phyloP scores from a whole-genome alignment of 2,888 invertebrate genomes.

The Cremastinae sp. region DNA sequence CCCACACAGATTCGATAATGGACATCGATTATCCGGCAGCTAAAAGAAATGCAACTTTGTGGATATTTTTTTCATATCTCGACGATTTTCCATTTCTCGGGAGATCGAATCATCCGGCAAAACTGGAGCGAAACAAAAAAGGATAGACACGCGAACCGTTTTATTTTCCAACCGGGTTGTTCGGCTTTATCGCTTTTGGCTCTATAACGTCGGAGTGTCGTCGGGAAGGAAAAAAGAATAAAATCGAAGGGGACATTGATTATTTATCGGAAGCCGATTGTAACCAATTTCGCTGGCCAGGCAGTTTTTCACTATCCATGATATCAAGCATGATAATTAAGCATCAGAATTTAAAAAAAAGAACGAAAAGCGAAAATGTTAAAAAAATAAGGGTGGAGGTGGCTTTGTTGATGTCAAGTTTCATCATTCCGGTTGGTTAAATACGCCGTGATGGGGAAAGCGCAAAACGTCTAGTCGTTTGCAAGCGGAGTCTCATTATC shows the following conservation, averaged over 20 bases:
- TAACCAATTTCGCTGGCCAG: too few species aligned
- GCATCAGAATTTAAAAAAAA: neutral
- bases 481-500: conserved; percentile 53
- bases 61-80: conserved; percentile 17
- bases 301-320: too few species aligned
- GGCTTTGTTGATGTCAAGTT: conserved; percentile 28
- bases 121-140: conserved; percentile 4
- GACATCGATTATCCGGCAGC: conserved; percentile 52
- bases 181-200: conserved; percentile 20
- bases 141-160: neutral
- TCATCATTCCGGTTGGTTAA: conserved; percentile 33
- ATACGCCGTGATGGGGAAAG: conserved; percentile 24
- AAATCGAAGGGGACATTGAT: neutral
- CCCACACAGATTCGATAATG: conserved; percentile 44
- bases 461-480: conserved; percentile 33
- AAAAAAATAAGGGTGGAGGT: conserved; percentile 5
- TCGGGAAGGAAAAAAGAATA: conserved; percentile 6
- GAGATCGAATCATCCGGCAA: conserved; percentile 6
- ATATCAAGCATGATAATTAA: too few species aligned
- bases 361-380: neutral
- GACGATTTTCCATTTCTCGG: conserved; percentile 2
- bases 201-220: too few species aligned
- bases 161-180: conserved; percentile 3
- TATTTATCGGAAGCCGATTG: neutral
- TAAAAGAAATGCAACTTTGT: conserved; percentile 15